These are phyloP conservation scores for Caenorhabditis inopinata DNA, from an alignment of 1,140 invertebrate genomes.

Conservation along the genomic window DNA sequence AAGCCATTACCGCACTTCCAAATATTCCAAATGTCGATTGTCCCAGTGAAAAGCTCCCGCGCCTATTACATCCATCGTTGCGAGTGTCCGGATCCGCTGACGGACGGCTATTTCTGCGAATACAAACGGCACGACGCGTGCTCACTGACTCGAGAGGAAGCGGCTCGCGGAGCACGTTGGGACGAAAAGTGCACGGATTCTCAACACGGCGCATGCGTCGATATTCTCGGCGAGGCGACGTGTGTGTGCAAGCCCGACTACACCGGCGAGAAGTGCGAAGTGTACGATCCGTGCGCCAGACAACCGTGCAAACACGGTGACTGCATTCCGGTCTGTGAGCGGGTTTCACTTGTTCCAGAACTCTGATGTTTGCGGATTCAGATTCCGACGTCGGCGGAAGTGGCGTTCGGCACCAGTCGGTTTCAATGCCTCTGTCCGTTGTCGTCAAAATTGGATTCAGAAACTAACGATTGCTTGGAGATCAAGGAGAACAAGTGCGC, in stretches of 20 bases:
- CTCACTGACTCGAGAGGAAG: constrained; percentile 1
- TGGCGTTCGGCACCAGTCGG: neutral
- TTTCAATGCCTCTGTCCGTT: neutral
- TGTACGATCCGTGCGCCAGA: neutral
- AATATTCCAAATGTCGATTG: no score
- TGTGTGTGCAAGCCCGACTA: constrained; percentile 15
- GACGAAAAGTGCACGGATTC: constrained; percentile 17
- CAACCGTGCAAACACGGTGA: constrained; percentile 11
- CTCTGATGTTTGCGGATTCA: neutral
- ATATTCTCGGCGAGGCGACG: neutral
- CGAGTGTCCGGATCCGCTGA: neutral
- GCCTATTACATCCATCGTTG: constrained; percentile 2
- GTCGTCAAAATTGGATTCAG: neutral
- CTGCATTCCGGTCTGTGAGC: neutral
- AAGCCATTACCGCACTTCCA: no score
- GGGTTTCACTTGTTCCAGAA: no score
- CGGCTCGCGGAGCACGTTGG: neutral
- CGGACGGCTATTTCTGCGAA: neutral
- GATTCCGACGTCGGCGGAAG: neutral
- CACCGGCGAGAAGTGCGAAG: neutral
- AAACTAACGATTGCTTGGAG: neutral
- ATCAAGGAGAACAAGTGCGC: constrained; percentile 20
- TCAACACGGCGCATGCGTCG: neutral
- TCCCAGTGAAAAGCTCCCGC: neutral
- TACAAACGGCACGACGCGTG: constrained; percentile 1